Percentiles rank a stretch among this genome's conserved stretches.
Evolutionary conservation across 1,140 invertebrate species (phyloP).

Genomic region (Caerostris extrusa): DNA sequence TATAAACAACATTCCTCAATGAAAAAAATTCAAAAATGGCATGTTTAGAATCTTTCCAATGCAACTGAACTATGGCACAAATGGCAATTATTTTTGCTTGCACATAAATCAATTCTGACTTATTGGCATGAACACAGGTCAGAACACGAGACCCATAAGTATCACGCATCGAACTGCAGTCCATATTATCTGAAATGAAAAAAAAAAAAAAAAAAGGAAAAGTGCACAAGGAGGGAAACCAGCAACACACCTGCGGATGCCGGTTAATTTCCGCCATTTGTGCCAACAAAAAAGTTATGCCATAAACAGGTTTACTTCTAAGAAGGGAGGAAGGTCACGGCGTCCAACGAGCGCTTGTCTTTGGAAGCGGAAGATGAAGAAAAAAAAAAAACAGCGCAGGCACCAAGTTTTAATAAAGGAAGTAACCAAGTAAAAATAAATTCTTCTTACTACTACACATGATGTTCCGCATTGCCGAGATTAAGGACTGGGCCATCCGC

Average conservation of each 20-base stretch:
- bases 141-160: not conserved
- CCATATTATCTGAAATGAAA: not conserved
- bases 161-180: not conserved
- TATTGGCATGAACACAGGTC: not conserved
- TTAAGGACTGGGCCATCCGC: slow-evolving; percentile 15
- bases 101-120: not conserved
- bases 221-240: not conserved
- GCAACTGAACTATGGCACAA: not conserved
- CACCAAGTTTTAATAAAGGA: slow-evolving; percentile 21
- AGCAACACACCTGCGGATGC: slow-evolving; percentile 52
- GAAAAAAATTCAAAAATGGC: not conserved
- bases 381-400: not conserved
- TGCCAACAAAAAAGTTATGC: slow-evolving; percentile 11
- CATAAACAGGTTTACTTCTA: slow-evolving; percentile 47
- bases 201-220: not conserved
- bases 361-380: slow-evolving; percentile 33
- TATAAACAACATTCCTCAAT: not conserved
- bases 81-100: not conserved
- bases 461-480: slow-evolving; percentile 7
- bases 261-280: slow-evolving; percentile 39
- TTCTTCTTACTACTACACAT: not conserved
- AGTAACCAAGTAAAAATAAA: not conserved
- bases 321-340: slow-evolving; percentile 37
- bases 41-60: not conserved
- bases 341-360: not conserved